phyloP scores from a whole-genome alignment of 2,797 vertebrate genomes.

The Fistularia commersonii region DNA sequence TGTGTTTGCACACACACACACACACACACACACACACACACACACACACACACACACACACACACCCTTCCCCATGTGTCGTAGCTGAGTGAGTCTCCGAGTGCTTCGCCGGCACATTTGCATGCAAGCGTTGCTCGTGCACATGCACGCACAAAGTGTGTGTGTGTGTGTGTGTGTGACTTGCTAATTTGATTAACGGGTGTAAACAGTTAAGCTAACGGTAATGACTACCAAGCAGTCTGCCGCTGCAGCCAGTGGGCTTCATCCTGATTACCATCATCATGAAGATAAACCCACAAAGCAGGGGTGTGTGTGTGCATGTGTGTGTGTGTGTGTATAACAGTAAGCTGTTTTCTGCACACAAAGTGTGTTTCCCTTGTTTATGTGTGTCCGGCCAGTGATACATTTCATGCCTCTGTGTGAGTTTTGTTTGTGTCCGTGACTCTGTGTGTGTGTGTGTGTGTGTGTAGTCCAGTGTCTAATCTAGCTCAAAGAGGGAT shows the following conservation, averaged over 20 bases:
- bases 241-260: constrained; percentile 65
- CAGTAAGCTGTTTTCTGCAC: too few relatives aligned
- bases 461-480: neutral
- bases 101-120: neutral
- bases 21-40: too few relatives aligned
- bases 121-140: neutral
- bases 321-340: constrained; percentile 28
- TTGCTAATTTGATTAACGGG: constrained; percentile 76
- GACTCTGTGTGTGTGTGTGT: neutral
- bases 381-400: constrained; percentile 15
- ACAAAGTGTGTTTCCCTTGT: constrained; percentile 6
- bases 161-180: constrained; percentile 33
- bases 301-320: constrained; percentile 30
- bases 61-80: too few relatives aligned
- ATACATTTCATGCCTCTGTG: constrained; percentile 7
- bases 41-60: too few relatives aligned
- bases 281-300: constrained; percentile 64
- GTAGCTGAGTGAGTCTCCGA: constrained; percentile 1
- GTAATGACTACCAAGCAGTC: constrained; percentile 73
- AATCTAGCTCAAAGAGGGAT: constrained; percentile 1
- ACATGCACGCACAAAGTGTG: constrained; percentile 10
- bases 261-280: constrained; percentile 72
- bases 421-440: neutral
- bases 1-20: constrained; percentile 16
- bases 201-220: constrained; percentile 74